Evolutionary conservation across 2,888 invertebrate species (phyloP).

Genomic region (Hetaerina titia): DNA sequence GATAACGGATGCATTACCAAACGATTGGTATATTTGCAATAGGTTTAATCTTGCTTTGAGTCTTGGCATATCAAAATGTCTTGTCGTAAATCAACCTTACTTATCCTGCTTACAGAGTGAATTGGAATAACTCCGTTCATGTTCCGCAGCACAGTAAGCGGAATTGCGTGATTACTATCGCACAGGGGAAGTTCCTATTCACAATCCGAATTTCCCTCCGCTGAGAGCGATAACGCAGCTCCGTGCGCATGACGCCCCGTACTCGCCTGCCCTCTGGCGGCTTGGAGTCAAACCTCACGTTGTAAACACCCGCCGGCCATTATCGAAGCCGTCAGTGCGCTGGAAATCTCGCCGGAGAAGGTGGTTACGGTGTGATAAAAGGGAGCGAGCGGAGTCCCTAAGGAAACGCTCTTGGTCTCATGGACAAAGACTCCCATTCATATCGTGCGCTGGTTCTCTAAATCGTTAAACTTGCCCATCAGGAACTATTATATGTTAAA

Average conservation of each 20-base stretch:
- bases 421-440: not conserved
- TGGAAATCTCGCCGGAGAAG: constrained; percentile 49
- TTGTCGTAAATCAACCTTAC: too few relatives aligned
- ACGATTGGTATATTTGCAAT: too few relatives aligned
- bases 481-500: not conserved
- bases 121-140: too few relatives aligned
- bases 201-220: not conserved
- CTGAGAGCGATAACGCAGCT: not conserved
- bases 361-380: not conserved
- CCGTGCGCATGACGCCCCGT: not conserved
- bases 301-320: constrained; percentile 65
- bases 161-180: too few relatives aligned
- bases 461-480: not conserved
- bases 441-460: not conserved
- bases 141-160: too few relatives aligned
- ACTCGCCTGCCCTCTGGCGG: constrained; percentile 22
- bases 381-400: not conserved
- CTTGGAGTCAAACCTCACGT: not conserved
- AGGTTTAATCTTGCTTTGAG: too few relatives aligned
- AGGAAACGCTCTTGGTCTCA: not conserved
- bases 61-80: too few relatives aligned
- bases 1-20: too few relatives aligned
- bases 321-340: constrained; percentile 44
- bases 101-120: too few relatives aligned
- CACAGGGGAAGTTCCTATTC: too few relatives aligned